These are phyloP conservation scores for Agapornis roseicollis DNA, from an alignment of 2,113 vertebrate genomes.

Conservation along the genomic window DNA sequence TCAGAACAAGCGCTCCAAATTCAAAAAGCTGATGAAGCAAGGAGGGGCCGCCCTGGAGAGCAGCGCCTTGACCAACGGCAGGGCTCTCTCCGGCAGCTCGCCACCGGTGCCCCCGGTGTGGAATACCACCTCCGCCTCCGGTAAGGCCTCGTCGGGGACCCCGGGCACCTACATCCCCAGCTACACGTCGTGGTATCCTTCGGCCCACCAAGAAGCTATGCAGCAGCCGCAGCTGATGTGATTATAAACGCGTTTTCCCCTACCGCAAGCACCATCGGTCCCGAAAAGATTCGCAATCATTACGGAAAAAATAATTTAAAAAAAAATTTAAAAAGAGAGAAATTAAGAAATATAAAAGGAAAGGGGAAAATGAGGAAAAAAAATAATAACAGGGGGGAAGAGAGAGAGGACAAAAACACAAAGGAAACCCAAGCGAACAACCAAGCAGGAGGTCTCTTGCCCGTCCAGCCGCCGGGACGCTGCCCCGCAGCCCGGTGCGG, in stretches of 20 bases:
- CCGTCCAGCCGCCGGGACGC: slow-evolving; percentile 58
- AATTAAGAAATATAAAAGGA: neutral
- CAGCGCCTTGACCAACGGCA: slow-evolving; percentile 86
- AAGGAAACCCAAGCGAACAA: slow-evolving; percentile 21
- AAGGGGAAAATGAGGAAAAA: neutral
- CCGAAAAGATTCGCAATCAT: slow-evolving; percentile 10
- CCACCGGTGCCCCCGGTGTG: slow-evolving; percentile 91
- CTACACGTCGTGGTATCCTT: slow-evolving; percentile 98
- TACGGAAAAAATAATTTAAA: neutral
- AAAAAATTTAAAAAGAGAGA: neutral
- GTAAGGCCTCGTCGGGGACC: slow-evolving; percentile 87
- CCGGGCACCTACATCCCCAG: slow-evolving; percentile 94
- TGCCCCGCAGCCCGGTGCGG: slow-evolving; percentile 46
- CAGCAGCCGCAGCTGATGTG: slow-evolving; percentile 98
- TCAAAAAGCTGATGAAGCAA: slow-evolving; percentile 98
- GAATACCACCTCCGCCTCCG: slow-evolving; percentile 88
- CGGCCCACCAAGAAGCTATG: slow-evolving; percentile 98
- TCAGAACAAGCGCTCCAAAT: slow-evolving; percentile 99
- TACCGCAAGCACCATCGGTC: neutral
- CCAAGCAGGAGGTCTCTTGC: slow-evolving; percentile 57
- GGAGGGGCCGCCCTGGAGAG: slow-evolving; percentile 88
- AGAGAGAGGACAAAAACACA: neutral
- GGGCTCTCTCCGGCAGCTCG: slow-evolving; percentile 88
- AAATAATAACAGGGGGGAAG: neutral
- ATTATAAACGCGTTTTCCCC: slow-evolving; percentile 65